Conservation (phyloP, 2,888 invertebrate genomes). For the Pammene aurita region DNA sequence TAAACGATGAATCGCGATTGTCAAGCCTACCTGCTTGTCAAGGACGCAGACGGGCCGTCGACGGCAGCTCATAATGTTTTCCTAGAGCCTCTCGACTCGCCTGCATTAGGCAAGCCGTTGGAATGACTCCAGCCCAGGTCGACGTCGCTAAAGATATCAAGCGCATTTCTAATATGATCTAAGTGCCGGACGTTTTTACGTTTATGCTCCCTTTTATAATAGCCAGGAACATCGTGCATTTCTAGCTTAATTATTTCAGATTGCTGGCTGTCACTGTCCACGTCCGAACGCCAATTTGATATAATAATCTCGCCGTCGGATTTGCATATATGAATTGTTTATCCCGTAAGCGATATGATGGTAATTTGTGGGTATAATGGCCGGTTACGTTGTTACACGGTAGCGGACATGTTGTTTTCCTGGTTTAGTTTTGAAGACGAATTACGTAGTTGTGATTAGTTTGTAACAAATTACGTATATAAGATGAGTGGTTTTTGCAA, state of each 20-base stretch:
- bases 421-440: conserved; percentile 7
- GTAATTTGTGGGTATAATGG: conserved; percentile 39
- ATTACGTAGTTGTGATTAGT: background rate
- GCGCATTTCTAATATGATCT: conserved; percentile 8
- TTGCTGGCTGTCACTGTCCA: conserved; percentile 53
- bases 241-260: conserved; percentile 63
- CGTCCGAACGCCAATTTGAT: conserved; percentile 55
- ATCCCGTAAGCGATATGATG: conserved; percentile 36
- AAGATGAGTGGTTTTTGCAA: background rate
- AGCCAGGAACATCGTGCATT: conserved; percentile 26
- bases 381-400: conserved; percentile 31
- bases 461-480: too few relatives aligned
- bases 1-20: too few relatives aligned
- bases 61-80: background rate
- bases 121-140: background rate
- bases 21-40: too few relatives aligned
- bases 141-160: conserved; percentile 1
- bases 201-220: conserved; percentile 7
- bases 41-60: too few relatives aligned
- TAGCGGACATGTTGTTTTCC: conserved; percentile 15
- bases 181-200: conserved; percentile 8
- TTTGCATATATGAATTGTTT: conserved; percentile 42
- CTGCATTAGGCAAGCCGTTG: too few relatives aligned
- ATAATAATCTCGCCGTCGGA: conserved; percentile 54
- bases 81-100: background rate